phyloP scores from a whole-genome alignment of 2,113 vertebrate genomes.

The Poeciliopsis turrubarensis region DNA sequence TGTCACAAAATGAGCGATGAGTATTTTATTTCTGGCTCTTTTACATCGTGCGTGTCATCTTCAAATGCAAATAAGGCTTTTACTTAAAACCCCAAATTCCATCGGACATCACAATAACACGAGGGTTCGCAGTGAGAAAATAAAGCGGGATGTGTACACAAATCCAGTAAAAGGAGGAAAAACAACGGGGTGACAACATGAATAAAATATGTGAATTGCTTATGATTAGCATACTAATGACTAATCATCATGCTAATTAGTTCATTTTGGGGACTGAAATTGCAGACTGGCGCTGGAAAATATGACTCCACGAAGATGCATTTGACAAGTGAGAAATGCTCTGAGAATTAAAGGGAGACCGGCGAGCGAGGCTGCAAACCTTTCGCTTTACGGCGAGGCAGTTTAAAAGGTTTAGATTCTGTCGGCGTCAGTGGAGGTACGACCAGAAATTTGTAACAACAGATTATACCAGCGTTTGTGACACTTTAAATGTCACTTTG shows the following conservation, averaged over 20 bases:
- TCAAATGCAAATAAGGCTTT: neutral
- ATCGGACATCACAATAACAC: slow-evolving; percentile 17
- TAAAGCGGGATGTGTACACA: slow-evolving; percentile 52
- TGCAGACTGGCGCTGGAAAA: slow-evolving; percentile 50
- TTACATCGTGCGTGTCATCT: neutral
- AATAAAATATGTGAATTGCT: slow-evolving; percentile 79
- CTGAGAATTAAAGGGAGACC: slow-evolving; percentile 9
- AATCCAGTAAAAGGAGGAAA: slow-evolving; percentile 48
- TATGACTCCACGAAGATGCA: slow-evolving; percentile 35
- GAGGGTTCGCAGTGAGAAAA: slow-evolving; percentile 44
- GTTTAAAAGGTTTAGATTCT: neutral
- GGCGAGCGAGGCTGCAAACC: slow-evolving; percentile 2
- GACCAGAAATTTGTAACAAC: neutral
- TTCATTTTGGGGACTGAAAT: slow-evolving; percentile 68
- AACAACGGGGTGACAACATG: slow-evolving; percentile 69
- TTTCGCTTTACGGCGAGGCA: slow-evolving; percentile 15
- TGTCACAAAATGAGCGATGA: neutral
- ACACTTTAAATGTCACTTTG: neutral
- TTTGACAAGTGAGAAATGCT: slow-evolving; percentile 18
- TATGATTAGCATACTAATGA: slow-evolving; percentile 78
- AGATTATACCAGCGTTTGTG: neutral
- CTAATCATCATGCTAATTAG: slow-evolving; percentile 78
- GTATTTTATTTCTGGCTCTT: neutral
- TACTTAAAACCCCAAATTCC: neutral
- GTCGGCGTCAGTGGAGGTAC: neutral